A percentile compares a stretch with the other conserved stretches of the same genome.
Conservation (phyloP, 2,888 invertebrate species). For the Diarsia dahlii region DNA sequence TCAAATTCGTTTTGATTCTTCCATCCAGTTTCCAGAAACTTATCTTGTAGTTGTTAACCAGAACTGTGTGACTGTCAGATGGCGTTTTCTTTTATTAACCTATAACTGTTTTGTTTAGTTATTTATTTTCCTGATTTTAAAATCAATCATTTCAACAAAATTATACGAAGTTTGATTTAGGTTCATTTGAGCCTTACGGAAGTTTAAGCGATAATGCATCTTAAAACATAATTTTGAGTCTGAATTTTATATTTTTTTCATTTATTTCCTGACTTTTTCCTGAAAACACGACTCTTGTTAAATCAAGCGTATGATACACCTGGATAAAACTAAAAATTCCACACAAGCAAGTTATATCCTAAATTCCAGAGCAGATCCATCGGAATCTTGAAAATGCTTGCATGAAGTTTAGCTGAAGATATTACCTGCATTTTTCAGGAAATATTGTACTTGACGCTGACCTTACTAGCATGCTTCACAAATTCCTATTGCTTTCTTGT, state of each 20-base stretch:
- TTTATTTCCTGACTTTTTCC: not conserved
- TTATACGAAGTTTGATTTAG: no score
- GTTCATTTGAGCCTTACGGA: no score
- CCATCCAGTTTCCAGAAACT: not conserved
- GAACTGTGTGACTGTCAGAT: not conserved
- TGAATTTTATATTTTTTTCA: not conserved
- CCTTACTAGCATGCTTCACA: slow-evolving; percentile 23
- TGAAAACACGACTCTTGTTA: not conserved
- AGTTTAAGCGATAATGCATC: no score
- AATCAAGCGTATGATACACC: slow-evolving; percentile 21
- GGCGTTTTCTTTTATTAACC: not conserved
- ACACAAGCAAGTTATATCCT: slow-evolving; percentile 34
- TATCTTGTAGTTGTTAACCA: not conserved
- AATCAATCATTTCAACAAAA: not conserved
- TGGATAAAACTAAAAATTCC: slow-evolving; percentile 42
- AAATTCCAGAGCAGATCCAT: slow-evolving; percentile 45
- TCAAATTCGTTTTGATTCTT: not conserved
- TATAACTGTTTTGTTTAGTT: not conserved
- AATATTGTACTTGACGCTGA: slow-evolving; percentile 49
- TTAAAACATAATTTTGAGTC: not conserved
- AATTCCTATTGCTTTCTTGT: slow-evolving; percentile 20
- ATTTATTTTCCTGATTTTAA: not conserved
- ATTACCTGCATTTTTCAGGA: slow-evolving; percentile 66
- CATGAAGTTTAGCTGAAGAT: slow-evolving; percentile 59
- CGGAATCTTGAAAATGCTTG: slow-evolving; percentile 62